A percentile compares a stretch with the other conserved stretches of the same genome.
Conservation (phyloP, 2,113 vertebrate species). For the Bubo bubo region DNA sequence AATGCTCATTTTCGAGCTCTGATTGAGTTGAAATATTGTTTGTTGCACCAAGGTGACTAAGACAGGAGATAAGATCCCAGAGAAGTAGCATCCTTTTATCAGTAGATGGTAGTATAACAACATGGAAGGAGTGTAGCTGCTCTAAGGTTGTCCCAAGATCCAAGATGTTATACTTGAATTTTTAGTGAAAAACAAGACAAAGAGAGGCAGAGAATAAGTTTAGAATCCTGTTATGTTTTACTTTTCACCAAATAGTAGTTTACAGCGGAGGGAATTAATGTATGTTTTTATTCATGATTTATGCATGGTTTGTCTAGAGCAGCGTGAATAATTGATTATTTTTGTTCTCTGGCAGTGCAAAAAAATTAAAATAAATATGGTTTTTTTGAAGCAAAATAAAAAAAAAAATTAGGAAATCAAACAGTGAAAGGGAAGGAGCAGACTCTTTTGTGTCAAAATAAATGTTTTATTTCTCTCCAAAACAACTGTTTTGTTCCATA, state of each 20-base stretch:
- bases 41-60: background rate
- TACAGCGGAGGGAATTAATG: background rate
- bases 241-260: background rate
- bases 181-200: background rate
- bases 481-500: constrained; percentile 44
- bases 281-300: constrained; percentile 30
- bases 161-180: background rate
- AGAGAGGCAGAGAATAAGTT: background rate
- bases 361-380: background rate
- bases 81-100: constrained; percentile 75
- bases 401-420: constrained; percentile 2
- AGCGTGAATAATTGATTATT: constrained; percentile 54
- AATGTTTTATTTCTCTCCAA: constrained; percentile 30
- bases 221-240: background rate
- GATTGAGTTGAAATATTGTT: constrained; percentile 6
- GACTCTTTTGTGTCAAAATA: constrained; percentile 42
- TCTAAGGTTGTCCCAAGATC: background rate
- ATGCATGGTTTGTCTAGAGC: background rate
- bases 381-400: background rate
- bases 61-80: background rate
- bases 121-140: constrained; percentile 21
- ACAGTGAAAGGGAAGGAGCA: constrained; percentile 8
- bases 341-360: constrained; percentile 6
- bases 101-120: constrained; percentile 82
- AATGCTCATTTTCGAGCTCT: background rate